Conservation (phyloP, 2,888 invertebrate genomes). For the Stegophylla sp. region DNA sequence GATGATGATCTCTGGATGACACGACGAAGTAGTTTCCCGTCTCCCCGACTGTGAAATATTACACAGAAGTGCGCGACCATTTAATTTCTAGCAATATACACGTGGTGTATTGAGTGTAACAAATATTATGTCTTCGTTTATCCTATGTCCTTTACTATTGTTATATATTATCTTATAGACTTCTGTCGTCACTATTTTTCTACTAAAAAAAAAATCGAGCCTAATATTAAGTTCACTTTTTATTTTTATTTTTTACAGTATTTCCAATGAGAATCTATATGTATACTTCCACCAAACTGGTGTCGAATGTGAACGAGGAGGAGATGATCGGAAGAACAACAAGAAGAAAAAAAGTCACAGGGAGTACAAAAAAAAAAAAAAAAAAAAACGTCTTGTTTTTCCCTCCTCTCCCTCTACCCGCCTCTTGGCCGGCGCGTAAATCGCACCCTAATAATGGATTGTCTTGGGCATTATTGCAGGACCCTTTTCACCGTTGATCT, state of each 20-base stretch:
- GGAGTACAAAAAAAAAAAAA: conserved; percentile 22
- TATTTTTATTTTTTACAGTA: background rate
- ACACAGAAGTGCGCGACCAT: conserved; percentile 8
- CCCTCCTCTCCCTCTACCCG: background rate
- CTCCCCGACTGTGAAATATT: conserved; percentile 30
- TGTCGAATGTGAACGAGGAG: background rate
- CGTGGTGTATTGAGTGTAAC: background rate
- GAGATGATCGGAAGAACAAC: background rate
- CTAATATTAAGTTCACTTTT: background rate
- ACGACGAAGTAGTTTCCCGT: conserved; percentile 42
- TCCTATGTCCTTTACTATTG: background rate
- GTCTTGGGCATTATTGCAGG: conserved; percentile 52
- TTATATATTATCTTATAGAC: background rate
- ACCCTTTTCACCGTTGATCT: conserved; percentile 49
- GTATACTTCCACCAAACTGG: conserved; percentile 2
- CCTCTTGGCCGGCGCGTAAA: conserved; percentile 28
- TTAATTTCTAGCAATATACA: background rate
- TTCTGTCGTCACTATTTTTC: background rate
- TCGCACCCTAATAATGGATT: conserved; percentile 59
- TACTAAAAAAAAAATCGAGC: background rate
- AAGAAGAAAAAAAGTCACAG: conserved; percentile 25
- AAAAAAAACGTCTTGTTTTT: conserved; percentile 46
- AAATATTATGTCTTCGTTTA: background rate
- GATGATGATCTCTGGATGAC: conserved; percentile 40
- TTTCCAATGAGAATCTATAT: conserved; percentile 9